Percentiles rank a stretch among this genome's conserved stretches.
Evolutionary conservation across 2,797 vertebrate genomes (phyloP).

Genomic region (Heterohyrax brucei): DNA sequence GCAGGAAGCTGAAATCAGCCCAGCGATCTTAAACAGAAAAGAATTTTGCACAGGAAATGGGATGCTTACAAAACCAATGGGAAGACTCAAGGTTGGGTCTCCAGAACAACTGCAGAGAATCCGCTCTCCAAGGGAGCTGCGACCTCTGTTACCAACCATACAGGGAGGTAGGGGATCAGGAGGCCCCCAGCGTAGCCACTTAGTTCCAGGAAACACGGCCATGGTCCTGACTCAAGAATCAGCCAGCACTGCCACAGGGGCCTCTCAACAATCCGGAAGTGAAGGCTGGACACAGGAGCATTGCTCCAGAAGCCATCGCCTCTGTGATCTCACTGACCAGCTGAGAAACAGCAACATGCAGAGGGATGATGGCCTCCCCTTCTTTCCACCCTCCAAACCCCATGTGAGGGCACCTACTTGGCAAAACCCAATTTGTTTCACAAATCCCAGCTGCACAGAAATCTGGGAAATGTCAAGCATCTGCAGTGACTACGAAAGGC

Average conservation of each 20-base stretch:
- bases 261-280: neutral
- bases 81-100: neutral
- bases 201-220: neutral
- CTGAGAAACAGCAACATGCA: neutral
- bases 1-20: neutral
- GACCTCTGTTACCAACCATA: neutral
- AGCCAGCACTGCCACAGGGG: neutral
- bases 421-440: neutral
- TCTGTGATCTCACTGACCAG: neutral
- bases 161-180: neutral
- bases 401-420: neutral
- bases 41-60: neutral
- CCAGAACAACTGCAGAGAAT: neutral
- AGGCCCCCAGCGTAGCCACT: neutral
- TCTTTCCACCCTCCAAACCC: neutral
- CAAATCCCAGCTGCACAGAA: neutral
- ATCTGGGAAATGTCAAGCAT: neutral
- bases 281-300: neutral
- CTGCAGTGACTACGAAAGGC: neutral
- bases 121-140: neutral
- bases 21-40: neutral
- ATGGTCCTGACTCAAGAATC: neutral
- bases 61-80: neutral
- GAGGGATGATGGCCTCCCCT: neutral
- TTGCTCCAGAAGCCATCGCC: neutral